A percentile compares a stretch with the other conserved stretches of the same genome.
These are phyloP conservation scores for Meteorus sp. DNA, from an alignment of 1,140 invertebrate genomes.

Conservation along the genomic window DNA sequence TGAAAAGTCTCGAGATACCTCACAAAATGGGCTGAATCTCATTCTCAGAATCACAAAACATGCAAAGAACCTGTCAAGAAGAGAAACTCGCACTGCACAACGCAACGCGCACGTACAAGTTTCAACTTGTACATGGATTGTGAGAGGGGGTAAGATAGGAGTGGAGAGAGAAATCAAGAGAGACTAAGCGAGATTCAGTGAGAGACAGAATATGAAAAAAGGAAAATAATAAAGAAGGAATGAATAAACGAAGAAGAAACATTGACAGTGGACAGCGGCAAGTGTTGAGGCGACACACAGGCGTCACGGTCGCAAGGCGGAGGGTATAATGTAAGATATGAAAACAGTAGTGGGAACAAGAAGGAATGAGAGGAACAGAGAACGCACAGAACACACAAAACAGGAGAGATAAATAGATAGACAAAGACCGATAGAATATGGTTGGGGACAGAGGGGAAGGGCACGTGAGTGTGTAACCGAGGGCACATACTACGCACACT, in stretches of 20 bases:
- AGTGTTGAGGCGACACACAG: constrained; percentile 23
- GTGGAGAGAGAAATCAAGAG: too few species aligned
- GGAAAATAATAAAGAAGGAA: background rate
- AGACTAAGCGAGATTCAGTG: too few species aligned
- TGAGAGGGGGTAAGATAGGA: background rate
- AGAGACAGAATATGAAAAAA: background rate
- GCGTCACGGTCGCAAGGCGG: constrained; percentile 21
- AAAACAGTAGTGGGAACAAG: constrained; percentile 3
- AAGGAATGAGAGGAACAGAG: background rate
- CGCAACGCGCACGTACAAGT: constrained; percentile 3
- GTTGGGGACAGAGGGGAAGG: constrained; percentile 1
- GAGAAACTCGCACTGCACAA: background rate
- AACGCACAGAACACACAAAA: background rate
- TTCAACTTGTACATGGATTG: background rate
- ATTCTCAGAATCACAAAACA: too few species aligned
- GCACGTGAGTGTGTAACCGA: constrained; percentile 27
- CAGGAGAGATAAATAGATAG: background rate
- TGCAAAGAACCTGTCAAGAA: background rate
- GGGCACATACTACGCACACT: constrained; percentile 26
- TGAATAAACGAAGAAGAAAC: constrained; percentile 8
- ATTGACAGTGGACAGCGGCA: constrained; percentile 24
- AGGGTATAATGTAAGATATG: too few species aligned
- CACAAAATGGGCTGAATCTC: too few species aligned
- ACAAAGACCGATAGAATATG: background rate
- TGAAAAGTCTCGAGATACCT: too few species aligned